Conservation (phyloP, 2,888 invertebrate species). For the Ephialtes manifestator region DNA sequence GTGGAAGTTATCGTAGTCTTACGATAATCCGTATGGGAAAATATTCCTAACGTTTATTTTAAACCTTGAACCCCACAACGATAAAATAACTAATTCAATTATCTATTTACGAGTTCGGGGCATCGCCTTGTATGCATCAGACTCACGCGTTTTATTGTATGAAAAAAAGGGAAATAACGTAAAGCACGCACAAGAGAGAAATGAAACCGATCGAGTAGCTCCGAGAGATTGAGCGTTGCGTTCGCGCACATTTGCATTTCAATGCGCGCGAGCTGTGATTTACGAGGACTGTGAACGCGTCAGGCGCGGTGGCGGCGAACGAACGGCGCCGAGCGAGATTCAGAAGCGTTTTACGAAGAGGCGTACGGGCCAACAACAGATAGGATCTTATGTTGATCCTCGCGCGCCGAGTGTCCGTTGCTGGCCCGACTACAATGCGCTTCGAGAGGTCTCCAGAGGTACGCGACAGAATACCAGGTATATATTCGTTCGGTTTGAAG, state of each 20-base stretch:
- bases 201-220: conserved; percentile 57
- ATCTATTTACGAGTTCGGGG: conserved; percentile 20
- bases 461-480: conserved; percentile 18
- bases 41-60: background rate
- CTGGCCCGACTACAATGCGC: conserved; percentile 45
- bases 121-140: conserved; percentile 5
- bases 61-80: background rate
- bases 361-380: conserved; percentile 66
- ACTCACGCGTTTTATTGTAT: conserved; percentile 15
- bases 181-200: conserved; percentile 20
- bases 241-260: conserved; percentile 77
- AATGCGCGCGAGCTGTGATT: conserved; percentile 77
- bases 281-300: conserved; percentile 76
- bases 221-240: conserved; percentile 58
- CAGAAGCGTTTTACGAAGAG: conserved; percentile 68
- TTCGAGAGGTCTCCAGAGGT: conserved; percentile 9
- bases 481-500: conserved; percentile 58
- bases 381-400: conserved; percentile 71
- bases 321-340: conserved; percentile 39
- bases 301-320: conserved; percentile 44
- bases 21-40: conserved; percentile 2
- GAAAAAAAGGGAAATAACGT: conserved; percentile 48
- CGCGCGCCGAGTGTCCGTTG: conserved; percentile 17
- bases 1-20: background rate
- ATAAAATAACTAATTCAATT: conserved; percentile 11